A percentile compares a stretch with the other conserved stretches of the same genome.
These are phyloP conservation scores for Drosophila santomea DNA, from an alignment of 1,140 invertebrate species.

Conservation along the genomic window DNA sequence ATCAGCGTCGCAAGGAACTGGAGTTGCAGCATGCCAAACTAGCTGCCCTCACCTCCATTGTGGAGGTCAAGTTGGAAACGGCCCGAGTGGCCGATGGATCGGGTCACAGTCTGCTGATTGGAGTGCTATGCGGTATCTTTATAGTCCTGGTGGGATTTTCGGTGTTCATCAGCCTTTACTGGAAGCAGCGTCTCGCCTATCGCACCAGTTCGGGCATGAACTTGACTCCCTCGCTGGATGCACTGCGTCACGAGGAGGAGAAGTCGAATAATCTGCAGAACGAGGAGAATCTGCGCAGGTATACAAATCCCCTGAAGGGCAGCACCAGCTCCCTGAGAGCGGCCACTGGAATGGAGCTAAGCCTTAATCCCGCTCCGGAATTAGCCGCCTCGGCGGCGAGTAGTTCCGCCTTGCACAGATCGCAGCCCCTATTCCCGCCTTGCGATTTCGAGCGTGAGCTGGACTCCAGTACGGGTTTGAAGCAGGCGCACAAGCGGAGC, in stretches of 20 bases:
- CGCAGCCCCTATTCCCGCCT: slow-evolving; percentile 87
- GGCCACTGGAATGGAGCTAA: slow-evolving; percentile 84
- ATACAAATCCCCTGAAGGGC: slow-evolving; percentile 86
- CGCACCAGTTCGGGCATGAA: slow-evolving; percentile 86
- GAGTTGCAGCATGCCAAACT: slow-evolving; percentile 86
- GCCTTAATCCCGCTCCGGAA: slow-evolving; percentile 86
- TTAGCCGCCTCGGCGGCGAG: slow-evolving; percentile 84
- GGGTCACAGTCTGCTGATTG: slow-evolving; percentile 85
- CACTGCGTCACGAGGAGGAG: slow-evolving; percentile 90
- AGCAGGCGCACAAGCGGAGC: slow-evolving; percentile 84
- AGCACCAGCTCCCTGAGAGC: slow-evolving; percentile 82
- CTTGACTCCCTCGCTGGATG: slow-evolving; percentile 86
- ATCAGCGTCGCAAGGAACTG: slow-evolving; percentile 67
- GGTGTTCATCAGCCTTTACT: slow-evolving; percentile 85
- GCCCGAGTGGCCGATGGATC: slow-evolving; percentile 74
- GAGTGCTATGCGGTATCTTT: slow-evolving; percentile 85
- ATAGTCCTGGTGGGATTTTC: slow-evolving; percentile 80
- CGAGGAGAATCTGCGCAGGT: slow-evolving; percentile 92
- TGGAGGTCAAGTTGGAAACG: slow-evolving; percentile 89
- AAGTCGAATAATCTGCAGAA: slow-evolving; percentile 95
- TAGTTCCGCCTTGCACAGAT: slow-evolving; percentile 87
- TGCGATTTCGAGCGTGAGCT: slow-evolving; percentile 84
- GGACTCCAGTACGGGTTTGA: slow-evolving; percentile 66
- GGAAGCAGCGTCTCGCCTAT: slow-evolving; percentile 86
- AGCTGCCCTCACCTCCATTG: slow-evolving; percentile 89